Conservation (phyloP, 2,888 invertebrate genomes). For the Eumerus sabulonum region DNA sequence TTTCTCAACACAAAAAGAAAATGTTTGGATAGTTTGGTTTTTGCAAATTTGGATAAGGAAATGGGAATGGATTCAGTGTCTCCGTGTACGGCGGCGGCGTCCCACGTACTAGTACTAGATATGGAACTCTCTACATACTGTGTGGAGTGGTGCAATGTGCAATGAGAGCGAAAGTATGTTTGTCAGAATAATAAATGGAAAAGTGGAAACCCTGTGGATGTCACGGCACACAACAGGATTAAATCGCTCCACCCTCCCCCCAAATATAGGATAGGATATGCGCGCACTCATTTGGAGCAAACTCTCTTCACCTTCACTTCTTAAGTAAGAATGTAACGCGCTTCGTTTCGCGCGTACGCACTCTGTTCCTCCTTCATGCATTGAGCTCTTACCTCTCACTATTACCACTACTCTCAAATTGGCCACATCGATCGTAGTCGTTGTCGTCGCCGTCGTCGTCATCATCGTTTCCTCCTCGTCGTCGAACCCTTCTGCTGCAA, state of each 20-base stretch:
- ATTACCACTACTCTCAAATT: no score
- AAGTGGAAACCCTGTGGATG: constrained; percentile 61
- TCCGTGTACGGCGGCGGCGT: not conserved
- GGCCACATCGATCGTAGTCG: no score
- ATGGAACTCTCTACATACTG: no score
- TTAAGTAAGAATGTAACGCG: not conserved
- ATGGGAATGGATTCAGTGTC: constrained; percentile 13
- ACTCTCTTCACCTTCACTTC: constrained; percentile 40
- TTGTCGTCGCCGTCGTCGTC: constrained; percentile 9
- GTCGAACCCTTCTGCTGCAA: constrained; percentile 29
- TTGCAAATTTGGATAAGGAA: constrained; percentile 61
- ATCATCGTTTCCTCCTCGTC: constrained; percentile 18
- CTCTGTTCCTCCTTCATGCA: constrained; percentile 10
- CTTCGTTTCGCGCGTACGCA: constrained; percentile 19
- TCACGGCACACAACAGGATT: constrained; percentile 62
- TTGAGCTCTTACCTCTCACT: not conserved
- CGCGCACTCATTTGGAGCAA: constrained; percentile 46
- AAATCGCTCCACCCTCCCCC: no score
- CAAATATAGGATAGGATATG: constrained; percentile 44
- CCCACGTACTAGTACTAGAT: constrained; percentile 2
- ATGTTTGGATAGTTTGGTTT: constrained; percentile 66
- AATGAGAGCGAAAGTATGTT: constrained; percentile 34
- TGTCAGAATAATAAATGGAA: constrained; percentile 30
- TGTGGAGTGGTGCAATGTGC: no score
- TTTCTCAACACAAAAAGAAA: constrained; percentile 53